phyloP scores from a whole-genome alignment of 2,888 invertebrate genomes.

The Pilophorus perplexus region DNA sequence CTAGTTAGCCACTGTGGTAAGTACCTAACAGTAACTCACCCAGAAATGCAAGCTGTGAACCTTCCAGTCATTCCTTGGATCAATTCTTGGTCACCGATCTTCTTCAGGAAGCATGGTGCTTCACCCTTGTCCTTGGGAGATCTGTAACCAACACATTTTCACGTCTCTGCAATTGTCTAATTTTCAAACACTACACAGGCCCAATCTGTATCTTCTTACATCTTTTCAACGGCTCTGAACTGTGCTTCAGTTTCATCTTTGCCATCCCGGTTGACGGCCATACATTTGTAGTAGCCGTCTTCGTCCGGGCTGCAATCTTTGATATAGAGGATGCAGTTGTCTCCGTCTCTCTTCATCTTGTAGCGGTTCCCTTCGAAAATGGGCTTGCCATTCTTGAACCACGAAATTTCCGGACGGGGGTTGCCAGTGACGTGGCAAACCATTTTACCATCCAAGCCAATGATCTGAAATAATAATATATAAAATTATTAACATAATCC shows the following conservation, averaged over 20 bases:
- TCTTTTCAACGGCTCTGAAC: constrained; percentile 75
- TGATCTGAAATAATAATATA: constrained; percentile 64
- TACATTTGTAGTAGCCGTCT: constrained; percentile 72
- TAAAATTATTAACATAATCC: constrained; percentile 13
- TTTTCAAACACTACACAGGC: background rate
- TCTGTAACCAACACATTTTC: too few relatives aligned
- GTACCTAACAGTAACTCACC: constrained; percentile 52
- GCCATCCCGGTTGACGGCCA: constrained; percentile 77
- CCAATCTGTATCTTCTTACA: constrained; percentile 61
- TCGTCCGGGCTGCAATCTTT: constrained; percentile 66
- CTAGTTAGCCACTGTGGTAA: too few relatives aligned
- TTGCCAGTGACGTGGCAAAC: constrained; percentile 76
- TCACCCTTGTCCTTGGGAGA: constrained; percentile 54
- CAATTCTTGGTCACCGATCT: constrained; percentile 82
- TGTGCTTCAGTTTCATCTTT: constrained; percentile 70
- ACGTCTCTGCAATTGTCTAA: too few relatives aligned
- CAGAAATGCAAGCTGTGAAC: constrained; percentile 89
- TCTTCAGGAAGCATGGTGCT: constrained; percentile 83
- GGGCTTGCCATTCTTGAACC: constrained; percentile 80
- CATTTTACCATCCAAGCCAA: constrained; percentile 77
- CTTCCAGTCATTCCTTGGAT: constrained; percentile 85
- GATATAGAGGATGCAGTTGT: constrained; percentile 72
- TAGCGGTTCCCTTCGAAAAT: constrained; percentile 68
- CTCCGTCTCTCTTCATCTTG: constrained; percentile 73
- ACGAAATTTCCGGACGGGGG: constrained; percentile 78